Base-by-base conservation (phyloP, 2,797 vertebrate species). In the Siniperca scherzeri region DNA sequence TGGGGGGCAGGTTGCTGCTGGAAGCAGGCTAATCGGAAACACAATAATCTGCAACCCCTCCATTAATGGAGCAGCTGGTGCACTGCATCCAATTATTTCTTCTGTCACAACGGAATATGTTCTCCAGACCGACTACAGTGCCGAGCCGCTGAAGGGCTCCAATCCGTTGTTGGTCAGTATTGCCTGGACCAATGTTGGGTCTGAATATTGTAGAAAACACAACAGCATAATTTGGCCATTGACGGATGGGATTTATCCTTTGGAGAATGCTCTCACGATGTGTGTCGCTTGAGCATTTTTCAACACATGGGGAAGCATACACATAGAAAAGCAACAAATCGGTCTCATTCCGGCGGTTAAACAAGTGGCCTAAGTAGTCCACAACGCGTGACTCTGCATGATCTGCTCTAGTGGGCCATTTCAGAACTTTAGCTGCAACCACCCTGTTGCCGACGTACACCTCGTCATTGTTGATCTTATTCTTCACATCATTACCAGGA, bases 111-210 rank as follows among this genome's bases (percentile, higher is more conserved):
- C 59, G 59, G 60, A 30, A 76, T 22, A 81, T 57, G 40, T 64
- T 50, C 1, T 21, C 0, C 0, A 25, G 46, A 40, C 33, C 59
- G 1, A 62, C 0, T 21, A 0, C 21, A 1, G 0, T 0, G 33
- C 44, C 59, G 2, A 75, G 50, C 7, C 1, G 11, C 40, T 12
- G 0, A 9, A 75, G 66, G 17, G 22, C 57, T 25, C 0, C 21
- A 2, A 16, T 13, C 11, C 5, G 68, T 1, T 61, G 0, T 1
- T 1, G 0, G 0, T n/a, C 10, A 7, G 53, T 22, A 1, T 33
- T 42, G 6, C 1, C 1, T 0, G 0, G 0, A 42, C 14, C 19
- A 53, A 0, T 6, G 0, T 0, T 0, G 21, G 56, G 22, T 10
- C 0, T 40, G 13, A 42, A 76, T 40, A 70, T 16, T 33, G 9